A percentile compares a stretch with the other conserved stretches of the same genome.
Evolutionary conservation across 92 coral and sea anemone species (phyloP).

Genomic region (Chrysogorgia sp.): DNA sequence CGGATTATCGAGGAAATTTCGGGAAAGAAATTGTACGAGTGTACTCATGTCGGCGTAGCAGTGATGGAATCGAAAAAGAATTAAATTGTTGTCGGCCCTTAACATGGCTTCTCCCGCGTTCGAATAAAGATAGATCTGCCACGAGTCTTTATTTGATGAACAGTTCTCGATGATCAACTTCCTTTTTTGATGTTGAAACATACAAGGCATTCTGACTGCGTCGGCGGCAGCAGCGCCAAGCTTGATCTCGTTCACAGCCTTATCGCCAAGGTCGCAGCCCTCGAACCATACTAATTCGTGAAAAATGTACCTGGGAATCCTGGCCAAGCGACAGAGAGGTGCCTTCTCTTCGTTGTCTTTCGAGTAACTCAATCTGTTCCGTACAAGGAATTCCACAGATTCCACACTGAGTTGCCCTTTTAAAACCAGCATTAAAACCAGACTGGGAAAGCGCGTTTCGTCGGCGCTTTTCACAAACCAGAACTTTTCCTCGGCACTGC

Average conservation of each 20-base stretch:
- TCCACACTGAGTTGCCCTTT: slow-evolving; percentile 9
- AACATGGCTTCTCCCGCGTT: neutral
- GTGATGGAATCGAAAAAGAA: slow-evolving; percentile 7
- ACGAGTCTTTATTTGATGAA: neutral
- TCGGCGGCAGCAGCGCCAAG: too few species aligned
- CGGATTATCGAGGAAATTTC: slow-evolving; percentile 5
- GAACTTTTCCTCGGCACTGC: neutral
- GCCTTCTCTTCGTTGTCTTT: neutral
- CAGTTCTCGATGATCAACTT: neutral
- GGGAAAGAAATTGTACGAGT: slow-evolving; percentile 8
- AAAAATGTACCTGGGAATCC: slow-evolving; percentile 11
- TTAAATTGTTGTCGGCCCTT: neutral
- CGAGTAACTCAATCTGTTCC: neutral
- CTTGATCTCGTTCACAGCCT: neutral
- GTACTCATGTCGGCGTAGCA: slow-evolving; percentile 3
- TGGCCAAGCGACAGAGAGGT: neutral
- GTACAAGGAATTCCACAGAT: neutral
- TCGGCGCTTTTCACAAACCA: slow-evolving; percentile 10
- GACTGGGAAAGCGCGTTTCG: slow-evolving; percentile 2
- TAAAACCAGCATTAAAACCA: slow-evolving; percentile 13
- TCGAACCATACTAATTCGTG: slow-evolving; percentile 25
- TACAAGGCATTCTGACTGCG: neutral
- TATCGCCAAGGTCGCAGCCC: neutral
- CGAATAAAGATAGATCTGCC: slow-evolving; percentile 19
- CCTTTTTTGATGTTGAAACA: neutral